Percentiles rank a stretch among this genome's conserved stretches.
phyloP scores from a whole-genome alignment of 2,797 vertebrate genomes.

The Distichodus sexfasciatus region DNA sequence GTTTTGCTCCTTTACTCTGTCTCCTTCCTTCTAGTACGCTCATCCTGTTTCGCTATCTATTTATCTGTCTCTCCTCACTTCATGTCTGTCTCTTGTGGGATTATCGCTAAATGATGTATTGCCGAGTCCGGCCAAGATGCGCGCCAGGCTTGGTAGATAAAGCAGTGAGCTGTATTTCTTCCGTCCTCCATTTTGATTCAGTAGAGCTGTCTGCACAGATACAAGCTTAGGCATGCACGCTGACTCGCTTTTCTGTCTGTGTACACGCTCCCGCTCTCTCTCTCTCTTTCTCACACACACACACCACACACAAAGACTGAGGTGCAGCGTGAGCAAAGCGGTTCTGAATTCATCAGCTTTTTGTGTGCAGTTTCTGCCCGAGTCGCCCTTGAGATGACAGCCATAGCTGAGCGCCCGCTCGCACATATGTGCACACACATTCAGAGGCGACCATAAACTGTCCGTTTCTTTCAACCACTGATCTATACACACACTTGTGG shows the following conservation, averaged over 20 bases:
- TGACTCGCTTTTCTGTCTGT: constrained; percentile 27
- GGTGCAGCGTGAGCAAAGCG: constrained; percentile 21
- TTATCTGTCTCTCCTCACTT: constrained; percentile 44
- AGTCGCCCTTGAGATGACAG: constrained; percentile 25
- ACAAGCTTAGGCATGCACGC: constrained; percentile 44
- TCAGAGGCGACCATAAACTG: neutral
- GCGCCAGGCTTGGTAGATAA: constrained; percentile 43
- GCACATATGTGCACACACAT: neutral
- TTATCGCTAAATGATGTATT: constrained; percentile 54
- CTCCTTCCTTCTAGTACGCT: constrained; percentile 29
- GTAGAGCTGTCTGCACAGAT: constrained; percentile 51
- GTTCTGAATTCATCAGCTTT: constrained; percentile 25
- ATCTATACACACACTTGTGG: constrained; percentile 17
- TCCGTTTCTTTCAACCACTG: constrained; percentile 20
- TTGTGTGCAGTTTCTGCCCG: constrained; percentile 10
- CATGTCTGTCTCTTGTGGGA: constrained; percentile 46
- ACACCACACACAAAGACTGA: constrained; percentile 14
- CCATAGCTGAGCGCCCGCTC: neutral
- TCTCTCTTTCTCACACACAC: neutral
- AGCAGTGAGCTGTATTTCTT: constrained; percentile 45
- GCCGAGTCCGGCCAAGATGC: constrained; percentile 47
- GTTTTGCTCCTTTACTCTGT: neutral
- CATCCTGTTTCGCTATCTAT: constrained; percentile 32
- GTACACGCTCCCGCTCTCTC: no score
- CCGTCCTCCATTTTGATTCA: constrained; percentile 73